Base-by-base conservation (phyloP, 2,113 vertebrate species). In the Thamnophis sirtalis region DNA sequence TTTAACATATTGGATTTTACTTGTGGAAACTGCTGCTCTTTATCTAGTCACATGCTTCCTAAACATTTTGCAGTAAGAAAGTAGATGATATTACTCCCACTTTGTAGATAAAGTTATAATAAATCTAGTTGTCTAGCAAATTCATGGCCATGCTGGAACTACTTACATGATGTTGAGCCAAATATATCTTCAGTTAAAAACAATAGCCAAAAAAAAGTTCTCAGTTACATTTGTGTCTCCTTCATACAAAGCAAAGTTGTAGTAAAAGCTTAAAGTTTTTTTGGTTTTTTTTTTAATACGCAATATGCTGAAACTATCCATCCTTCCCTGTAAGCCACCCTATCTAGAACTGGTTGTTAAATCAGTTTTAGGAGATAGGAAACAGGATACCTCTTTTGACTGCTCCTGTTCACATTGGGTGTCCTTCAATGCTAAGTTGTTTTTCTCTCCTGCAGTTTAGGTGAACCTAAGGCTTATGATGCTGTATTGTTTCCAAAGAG, bases 371-470 rank as follows among this genome's bases (percentile, higher is more conserved):
- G 38, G 51, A 43, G 63, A 9, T 88, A n/a, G 51, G 51, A 53
- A 43, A 49, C 38, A 9, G 26, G 51, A n/a, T 33, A 11, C n/a
- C 28, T 80, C 21, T 80, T 80, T 80, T 84, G 68, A 24, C 28
- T 48, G 15, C 33, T 55, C 51, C 51, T 80, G 11, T 51, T 84
- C n/a, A 38, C 4, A 48, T 19, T 49, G 86, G 1, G 49, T 89
- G n/a, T 86, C 88, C 91, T 92, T 92, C 88, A 89, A 26, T n/a
- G 54, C 58, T 58, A 38, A 85, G 58, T 43, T 80, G 51, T 28
- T 50, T 89, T 86, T 33, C 26, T 84, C 8, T 89, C 50, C 53
- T 58, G 60, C 43, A 84, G 53, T 60, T 50, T 33, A 68, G 13
- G 28, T 68, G 63, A 33, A 17, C 63, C 63, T 68, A 68, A n/a